phyloP scores from a whole-genome alignment of 2,888 invertebrate species.

The Boloria selene region DNA sequence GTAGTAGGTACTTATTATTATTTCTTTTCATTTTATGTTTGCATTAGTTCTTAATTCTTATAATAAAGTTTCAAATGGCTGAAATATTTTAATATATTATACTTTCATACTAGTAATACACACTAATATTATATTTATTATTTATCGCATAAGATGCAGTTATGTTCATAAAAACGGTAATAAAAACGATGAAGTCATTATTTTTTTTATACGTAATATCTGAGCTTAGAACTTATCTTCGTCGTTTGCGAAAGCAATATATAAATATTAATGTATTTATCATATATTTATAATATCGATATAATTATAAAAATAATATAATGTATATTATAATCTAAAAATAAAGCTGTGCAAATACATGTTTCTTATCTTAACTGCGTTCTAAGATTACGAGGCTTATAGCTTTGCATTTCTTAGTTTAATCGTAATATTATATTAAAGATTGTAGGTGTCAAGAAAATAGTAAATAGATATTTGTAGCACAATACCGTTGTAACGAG shows the following conservation, averaged over 20 bases:
- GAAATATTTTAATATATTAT: no score
- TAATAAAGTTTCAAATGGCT: no score
- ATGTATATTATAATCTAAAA: background rate
- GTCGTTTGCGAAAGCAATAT: no score
- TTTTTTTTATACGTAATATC: constrained; percentile 6
- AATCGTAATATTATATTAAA: background rate
- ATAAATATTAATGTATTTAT: no score
- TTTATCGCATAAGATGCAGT: background rate
- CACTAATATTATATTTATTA: background rate
- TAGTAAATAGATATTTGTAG: constrained; percentile 16
- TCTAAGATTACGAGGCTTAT: constrained; percentile 7
- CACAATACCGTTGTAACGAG: constrained; percentile 39
- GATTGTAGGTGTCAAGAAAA: background rate
- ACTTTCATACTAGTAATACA: background rate
- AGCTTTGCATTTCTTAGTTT: constrained; percentile 4
- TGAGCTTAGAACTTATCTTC: background rate
- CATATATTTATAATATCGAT: no score
- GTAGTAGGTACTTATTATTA: no score
- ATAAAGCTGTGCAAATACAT: constrained; percentile 8
- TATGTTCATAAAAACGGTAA: constrained; percentile 2
- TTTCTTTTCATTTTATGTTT: no score
- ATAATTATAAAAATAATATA: background rate
- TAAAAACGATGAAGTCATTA: constrained; percentile 24
- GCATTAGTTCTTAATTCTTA: no score
- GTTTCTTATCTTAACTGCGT: constrained; percentile 11